Evolutionary conservation across 1,140 invertebrate species (phyloP), one percentile per base, ranked within the genome.

Genomic region (Diorhabda elongata): DNA sequence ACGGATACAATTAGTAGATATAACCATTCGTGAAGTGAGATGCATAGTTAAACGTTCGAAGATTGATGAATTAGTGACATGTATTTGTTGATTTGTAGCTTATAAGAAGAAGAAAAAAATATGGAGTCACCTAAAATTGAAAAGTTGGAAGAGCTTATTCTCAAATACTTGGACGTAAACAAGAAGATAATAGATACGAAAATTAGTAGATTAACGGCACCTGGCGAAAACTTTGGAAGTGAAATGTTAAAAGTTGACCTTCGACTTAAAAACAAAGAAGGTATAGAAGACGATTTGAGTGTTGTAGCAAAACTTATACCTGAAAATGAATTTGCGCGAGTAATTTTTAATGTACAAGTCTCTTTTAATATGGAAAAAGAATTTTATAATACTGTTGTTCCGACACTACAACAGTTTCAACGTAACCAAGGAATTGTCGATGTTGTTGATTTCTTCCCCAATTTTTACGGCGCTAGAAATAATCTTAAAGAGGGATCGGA

Each of bases 141-240:
- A 47, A 3, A 47, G 7, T 42, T 63, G 42, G 61, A 63, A 11
- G 61, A 63, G 43, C 11, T 63, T 7, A 47, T 63, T 7, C 5
- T 8, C n/a, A 42, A 63, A 44, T 4, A 47, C 43, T 2, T 63
- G 3, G 11, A 7, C 42, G 26, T 42, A 44, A 43, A 43, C 3
- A 63, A 43, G 7, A 63, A 43, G 43, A 63, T 63, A 7, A 8
- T 47, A 9, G n/a, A 66, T 57, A 70, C 60, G 44, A 42, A 56
- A 52, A 68, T 64, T 5, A 71, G 69, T 6, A 80, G 76, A 67
- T 65, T 87, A 11, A 86, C 85, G 3, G 82, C 82, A 58, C 81
- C 82, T 0, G 86, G 86, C 0, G 86, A 87, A 70, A 87, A 87
- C 78, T 87, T 86, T 69, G 85, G 85, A 4, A 86, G 86, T 74